Percentiles rank a stretch among this genome's conserved stretches.
Evolutionary conservation across 2,797 vertebrate genomes (phyloP).

Genomic region (Carcharodon carcharias): DNA sequence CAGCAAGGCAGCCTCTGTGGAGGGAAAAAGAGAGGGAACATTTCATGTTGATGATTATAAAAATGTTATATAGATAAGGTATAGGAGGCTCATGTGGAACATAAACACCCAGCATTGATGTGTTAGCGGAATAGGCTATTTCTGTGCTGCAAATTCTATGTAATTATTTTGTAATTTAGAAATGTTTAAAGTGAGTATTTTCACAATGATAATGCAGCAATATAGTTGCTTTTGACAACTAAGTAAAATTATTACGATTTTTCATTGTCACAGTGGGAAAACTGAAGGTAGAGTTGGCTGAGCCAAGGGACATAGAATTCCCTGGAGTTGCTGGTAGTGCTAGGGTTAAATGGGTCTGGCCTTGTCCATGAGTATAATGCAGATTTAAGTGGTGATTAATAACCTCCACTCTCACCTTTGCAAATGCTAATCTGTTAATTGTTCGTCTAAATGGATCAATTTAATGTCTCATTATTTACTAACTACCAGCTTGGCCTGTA

Average conservation of each 20-base stretch:
- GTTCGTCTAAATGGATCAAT: constrained; percentile 31
- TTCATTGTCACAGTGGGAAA: background rate
- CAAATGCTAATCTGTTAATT: constrained; percentile 37
- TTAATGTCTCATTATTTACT: constrained; percentile 36
- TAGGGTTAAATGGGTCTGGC: background rate
- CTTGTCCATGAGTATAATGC: background rate
- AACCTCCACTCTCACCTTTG: constrained; percentile 35
- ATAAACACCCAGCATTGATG: background rate
- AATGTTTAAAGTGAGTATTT: background rate
- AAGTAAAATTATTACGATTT: background rate
- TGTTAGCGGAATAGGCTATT: background rate
- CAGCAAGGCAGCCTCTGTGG: too few species aligned
- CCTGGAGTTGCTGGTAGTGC: too few species aligned
- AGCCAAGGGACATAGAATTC: background rate
- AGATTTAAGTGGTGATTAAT: constrained; percentile 31
- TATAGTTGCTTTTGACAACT: background rate
- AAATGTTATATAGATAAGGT: background rate
- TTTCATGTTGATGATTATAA: too few species aligned
- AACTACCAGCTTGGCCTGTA: constrained; percentile 16
- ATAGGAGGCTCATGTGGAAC: background rate
- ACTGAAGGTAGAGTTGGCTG: background rate
- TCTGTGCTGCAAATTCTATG: background rate
- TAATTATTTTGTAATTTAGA: background rate
- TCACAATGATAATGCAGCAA: background rate
- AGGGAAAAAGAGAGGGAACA: too few species aligned